phyloP scores from a whole-genome alignment of 2,888 invertebrate species.

The Drosophila anceps region DNA sequence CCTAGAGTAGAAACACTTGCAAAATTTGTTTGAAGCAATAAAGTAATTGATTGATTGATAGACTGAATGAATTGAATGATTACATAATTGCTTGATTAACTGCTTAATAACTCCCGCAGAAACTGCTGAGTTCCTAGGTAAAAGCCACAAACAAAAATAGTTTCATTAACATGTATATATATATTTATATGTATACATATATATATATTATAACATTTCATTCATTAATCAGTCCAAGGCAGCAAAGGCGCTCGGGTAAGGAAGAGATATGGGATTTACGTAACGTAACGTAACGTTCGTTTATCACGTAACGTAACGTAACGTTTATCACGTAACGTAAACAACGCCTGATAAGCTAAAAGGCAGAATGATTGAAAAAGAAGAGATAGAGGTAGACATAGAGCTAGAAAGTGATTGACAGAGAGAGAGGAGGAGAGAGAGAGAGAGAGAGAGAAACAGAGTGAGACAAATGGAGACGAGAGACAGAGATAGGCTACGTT shows the following conservation, averaged over 20 bases:
- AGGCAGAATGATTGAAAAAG: not conserved
- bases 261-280: too few relatives aligned
- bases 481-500: not conserved
- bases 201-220: not conserved
- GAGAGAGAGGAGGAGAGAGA: not conserved
- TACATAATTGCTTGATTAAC: slow-evolving; percentile 11
- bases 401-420: not conserved
- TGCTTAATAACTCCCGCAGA: too few relatives aligned
- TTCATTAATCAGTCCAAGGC: not conserved
- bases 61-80: slow-evolving; percentile 1
- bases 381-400: not conserved
- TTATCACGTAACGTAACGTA: slow-evolving; percentile 8
- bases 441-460: not conserved
- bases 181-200: not conserved
- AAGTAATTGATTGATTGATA: not conserved
- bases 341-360: not conserved
- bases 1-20: slow-evolving; percentile 23
- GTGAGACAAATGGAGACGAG: not conserved
- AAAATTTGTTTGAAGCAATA: slow-evolving; percentile 19
- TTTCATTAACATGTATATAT: not conserved
- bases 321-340: not conserved
- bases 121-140: not conserved
- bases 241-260: not conserved
- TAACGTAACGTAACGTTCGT: too few relatives aligned
- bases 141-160: not conserved